Evolutionary conservation across 2,888 invertebrate species (phyloP).

Genomic region (Lithophane leautieri): DNA sequence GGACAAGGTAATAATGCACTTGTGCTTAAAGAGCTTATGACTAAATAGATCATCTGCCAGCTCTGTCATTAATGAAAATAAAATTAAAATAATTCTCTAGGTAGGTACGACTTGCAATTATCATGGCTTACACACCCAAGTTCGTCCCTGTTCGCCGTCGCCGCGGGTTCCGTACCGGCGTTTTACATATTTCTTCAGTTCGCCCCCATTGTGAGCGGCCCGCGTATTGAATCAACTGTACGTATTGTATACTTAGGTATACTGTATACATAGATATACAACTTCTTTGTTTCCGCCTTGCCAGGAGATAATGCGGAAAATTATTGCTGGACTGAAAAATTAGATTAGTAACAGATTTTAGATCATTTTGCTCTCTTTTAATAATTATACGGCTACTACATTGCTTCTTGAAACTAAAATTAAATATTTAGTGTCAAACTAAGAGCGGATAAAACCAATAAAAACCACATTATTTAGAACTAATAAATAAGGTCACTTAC

Average conservation of each 20-base stretch:
- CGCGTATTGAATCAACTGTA: constrained; percentile 76
- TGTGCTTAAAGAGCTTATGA: not conserved
- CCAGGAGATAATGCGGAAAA: constrained; percentile 54
- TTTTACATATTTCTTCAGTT: constrained; percentile 88
- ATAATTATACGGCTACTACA: not conserved
- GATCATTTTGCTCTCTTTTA: not conserved
- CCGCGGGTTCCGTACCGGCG: constrained; percentile 79
- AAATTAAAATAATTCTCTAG: not conserved
- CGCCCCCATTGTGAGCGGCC: constrained; percentile 78
- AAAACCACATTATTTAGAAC: not conserved
- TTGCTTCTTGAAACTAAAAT: not conserved
- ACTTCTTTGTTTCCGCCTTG: constrained; percentile 67
- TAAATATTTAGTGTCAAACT: not conserved
- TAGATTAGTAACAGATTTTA: not conserved
- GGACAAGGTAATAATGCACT: not conserved
- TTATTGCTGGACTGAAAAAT: constrained; percentile 39
- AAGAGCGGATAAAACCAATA: not conserved
- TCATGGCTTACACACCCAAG: constrained; percentile 40
- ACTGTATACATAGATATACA: constrained; percentile 48
- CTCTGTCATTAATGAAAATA: not conserved
- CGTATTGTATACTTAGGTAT: constrained; percentile 62
- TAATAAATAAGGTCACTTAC: not conserved
- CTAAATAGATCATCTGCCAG: not conserved
- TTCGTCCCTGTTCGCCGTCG: constrained; percentile 74
- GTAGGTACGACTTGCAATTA: not conserved